phyloP scores from a whole-genome alignment of 2,888 invertebrate species.

The Sinelater perroti region DNA sequence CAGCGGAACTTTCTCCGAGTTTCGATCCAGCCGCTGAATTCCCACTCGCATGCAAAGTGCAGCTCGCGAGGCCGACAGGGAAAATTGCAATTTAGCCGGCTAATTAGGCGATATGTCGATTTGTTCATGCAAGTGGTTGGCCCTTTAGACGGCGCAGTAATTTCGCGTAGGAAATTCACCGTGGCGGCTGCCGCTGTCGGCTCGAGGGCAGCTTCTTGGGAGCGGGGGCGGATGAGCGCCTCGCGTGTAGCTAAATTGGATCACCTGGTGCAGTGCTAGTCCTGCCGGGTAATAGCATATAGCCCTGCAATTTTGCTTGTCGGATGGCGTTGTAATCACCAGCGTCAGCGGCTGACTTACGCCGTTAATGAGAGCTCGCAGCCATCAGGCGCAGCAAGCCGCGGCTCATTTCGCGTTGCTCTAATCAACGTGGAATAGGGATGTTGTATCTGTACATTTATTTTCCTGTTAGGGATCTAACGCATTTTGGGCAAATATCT shows the following conservation, averaged over 20 bases:
- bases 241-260: slow-evolving; percentile 26
- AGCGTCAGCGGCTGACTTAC: slow-evolving; percentile 33
- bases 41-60: background rate
- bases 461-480: no score
- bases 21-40: background rate
- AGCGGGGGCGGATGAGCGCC: background rate
- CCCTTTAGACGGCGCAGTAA: slow-evolving; percentile 16
- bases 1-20: no score
- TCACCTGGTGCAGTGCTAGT: slow-evolving; percentile 22
- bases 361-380: slow-evolving; percentile 37
- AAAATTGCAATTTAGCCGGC: slow-evolving; percentile 8
- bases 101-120: slow-evolving; percentile 21
- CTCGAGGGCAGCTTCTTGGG: background rate
- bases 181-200: background rate
- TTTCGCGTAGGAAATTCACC: slow-evolving; percentile 11
- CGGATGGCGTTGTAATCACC: slow-evolving; percentile 28
- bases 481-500: no score
- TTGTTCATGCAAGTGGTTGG: slow-evolving; percentile 13
- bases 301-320: slow-evolving; percentile 26
- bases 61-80: slow-evolving; percentile 3
- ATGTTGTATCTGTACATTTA: no score
- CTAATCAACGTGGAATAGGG: no score
- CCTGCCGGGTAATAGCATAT: slow-evolving; percentile 21
- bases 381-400: slow-evolving; percentile 14
- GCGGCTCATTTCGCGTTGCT: background rate